phyloP scores from a whole-genome alignment of 2,888 invertebrate species.

The Drosophila kanekoi region DNA sequence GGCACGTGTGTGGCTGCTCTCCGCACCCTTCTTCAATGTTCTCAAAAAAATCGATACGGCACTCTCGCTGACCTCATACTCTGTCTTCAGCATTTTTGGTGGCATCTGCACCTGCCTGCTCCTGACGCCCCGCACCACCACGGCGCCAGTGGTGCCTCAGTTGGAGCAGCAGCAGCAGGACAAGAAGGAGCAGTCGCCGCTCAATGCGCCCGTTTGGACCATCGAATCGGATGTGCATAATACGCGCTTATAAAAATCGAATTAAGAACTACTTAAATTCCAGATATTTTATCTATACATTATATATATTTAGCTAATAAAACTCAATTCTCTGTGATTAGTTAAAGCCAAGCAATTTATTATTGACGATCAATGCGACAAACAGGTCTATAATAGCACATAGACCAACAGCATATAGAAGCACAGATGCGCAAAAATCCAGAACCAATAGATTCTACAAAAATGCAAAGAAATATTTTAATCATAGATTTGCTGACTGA shows the following conservation, averaged over 20 bases:
- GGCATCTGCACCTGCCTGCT: slow-evolving; percentile 82
- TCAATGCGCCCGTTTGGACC: slow-evolving; percentile 74
- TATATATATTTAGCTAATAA: slow-evolving; percentile 38
- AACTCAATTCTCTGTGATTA: slow-evolving; percentile 69
- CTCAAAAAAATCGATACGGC: slow-evolving; percentile 82
- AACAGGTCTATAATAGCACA: slow-evolving; percentile 43
- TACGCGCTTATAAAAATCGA: slow-evolving; percentile 58
- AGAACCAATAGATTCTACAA: slow-evolving; percentile 77
- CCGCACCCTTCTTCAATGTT: slow-evolving; percentile 85
- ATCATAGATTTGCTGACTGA: neutral
- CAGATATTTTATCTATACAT: slow-evolving; percentile 15
- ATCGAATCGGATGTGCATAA: slow-evolving; percentile 73
- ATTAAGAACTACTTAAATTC: neutral
- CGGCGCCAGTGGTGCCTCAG: slow-evolving; percentile 40
- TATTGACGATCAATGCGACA: slow-evolving; percentile 11
- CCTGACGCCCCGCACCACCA: slow-evolving; percentile 68
- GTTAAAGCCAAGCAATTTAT: slow-evolving; percentile 44
- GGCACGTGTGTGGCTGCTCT: slow-evolving; percentile 83
- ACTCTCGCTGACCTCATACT: slow-evolving; percentile 82
- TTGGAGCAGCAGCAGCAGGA: slow-evolving; percentile 35
- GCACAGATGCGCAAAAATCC: slow-evolving; percentile 60
- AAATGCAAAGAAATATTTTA: neutral
- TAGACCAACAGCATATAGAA: slow-evolving; percentile 58
- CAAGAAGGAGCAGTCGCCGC: slow-evolving; percentile 68
- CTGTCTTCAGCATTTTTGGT: slow-evolving; percentile 81